Base-by-base conservation (phyloP, 2,797 vertebrate genomes). In the Phaenicophaeus curvirostris region DNA sequence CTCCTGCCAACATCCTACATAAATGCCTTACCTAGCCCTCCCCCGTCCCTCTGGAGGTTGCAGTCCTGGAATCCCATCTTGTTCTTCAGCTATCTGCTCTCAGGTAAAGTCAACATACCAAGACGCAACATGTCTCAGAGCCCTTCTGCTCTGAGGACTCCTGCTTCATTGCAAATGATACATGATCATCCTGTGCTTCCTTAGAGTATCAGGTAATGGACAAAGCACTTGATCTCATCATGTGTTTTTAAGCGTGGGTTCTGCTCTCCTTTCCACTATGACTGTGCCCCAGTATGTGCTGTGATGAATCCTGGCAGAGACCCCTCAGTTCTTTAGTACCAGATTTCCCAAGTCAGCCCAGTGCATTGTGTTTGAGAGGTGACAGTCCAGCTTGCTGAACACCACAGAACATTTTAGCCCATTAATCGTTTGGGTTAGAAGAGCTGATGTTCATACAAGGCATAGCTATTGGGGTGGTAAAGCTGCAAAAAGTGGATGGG, bases 11-110 rank as follows among this genome's bases (percentile, higher is more conserved):
- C 37, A 35, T 72, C 50, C 46, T 48, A 51, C 15, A 2, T 71
- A 78, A 88, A 89, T 81, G 66, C 65, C 66, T 90, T 73, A 83
- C 65, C 69, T 87, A 90, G 73, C 67, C 48, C 58, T 87, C 16
- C 20, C 39, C 42, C 28, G 44, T 80, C 89, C 86, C 85, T 74
- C 78, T 67, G 59, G 71, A 86, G 55, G 42, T 50, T 87, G 55
- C 61, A 54, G 44, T 84, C 71, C 54, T 68, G 67, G 74, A 89
- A 86, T 92, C 71, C 42, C 62, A 55, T 51, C 55, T 69, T 13
- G 7, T 76, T 79, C 59, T 78, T 78, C 13, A 10, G 41, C 84
- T 44, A 42, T 58, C 73, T 84, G 23, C 35, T 74, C 2, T 55
- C 51, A 48, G 31, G 42, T 91, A 77, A 55, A 69, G 28, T 6